Percentiles rank a stretch among this genome's conserved stretches.
phyloP scores from a whole-genome alignment of 1,140 invertebrate genomes.

The Mya arenaria region DNA sequence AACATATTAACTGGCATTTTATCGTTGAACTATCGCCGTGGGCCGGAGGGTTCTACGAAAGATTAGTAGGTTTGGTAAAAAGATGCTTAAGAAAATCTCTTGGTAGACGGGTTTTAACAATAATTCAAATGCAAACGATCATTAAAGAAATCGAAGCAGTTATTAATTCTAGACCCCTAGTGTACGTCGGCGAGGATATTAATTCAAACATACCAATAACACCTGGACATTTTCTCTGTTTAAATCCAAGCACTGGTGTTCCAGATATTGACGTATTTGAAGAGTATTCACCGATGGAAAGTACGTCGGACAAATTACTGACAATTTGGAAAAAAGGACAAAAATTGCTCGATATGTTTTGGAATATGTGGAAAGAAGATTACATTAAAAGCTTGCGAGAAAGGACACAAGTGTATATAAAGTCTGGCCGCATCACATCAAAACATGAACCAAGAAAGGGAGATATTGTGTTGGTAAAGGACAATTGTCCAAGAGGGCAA shows the following conservation, averaged over 20 bases:
- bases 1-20: not conserved
- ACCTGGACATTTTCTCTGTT: slow-evolving; percentile 17
- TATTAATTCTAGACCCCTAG: slow-evolving; percentile 43
- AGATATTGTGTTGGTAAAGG: slow-evolving; percentile 24
- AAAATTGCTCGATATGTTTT: no score
- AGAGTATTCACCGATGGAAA: slow-evolving; percentile 7
- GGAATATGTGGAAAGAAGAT: no score
- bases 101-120: not conserved
- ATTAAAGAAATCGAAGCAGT: slow-evolving; percentile 43
- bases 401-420: no score
- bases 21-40: slow-evolving; percentile 18
- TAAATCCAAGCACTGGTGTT: slow-evolving; percentile 31
- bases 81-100: slow-evolving; percentile 12
- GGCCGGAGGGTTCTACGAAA: slow-evolving; percentile 29
- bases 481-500: not conserved
- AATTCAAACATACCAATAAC: slow-evolving; percentile 30
- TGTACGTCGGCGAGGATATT: slow-evolving; percentile 44
- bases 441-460: no score
- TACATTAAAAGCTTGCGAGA: no score
- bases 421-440: no score
- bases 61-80: slow-evolving; percentile 16
- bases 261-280: not conserved
- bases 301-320: not conserved
- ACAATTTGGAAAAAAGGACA: slow-evolving; percentile 21
- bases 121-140: slow-evolving; percentile 25